phyloP scores from a whole-genome alignment of 2,888 invertebrate genomes.

The Campoplex nolae region DNA sequence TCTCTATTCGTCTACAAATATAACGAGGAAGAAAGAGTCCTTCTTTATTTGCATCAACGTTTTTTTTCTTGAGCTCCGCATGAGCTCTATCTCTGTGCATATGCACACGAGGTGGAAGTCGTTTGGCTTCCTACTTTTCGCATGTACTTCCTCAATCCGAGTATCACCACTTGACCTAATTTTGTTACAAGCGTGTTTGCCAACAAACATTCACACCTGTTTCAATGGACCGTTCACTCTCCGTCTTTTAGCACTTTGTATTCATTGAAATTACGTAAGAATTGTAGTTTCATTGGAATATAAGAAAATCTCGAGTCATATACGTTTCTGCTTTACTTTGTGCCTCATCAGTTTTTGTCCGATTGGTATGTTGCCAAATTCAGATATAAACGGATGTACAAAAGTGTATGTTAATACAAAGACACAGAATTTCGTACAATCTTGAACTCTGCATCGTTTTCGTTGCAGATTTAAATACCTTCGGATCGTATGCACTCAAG shows the following conservation, averaged over 20 bases:
- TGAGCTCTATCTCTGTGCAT: background rate
- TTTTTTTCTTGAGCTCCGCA: constrained; percentile 8
- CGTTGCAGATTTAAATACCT: background rate
- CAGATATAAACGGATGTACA: background rate
- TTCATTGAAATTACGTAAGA: background rate
- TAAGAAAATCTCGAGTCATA: background rate
- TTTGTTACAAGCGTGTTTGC: constrained; percentile 24
- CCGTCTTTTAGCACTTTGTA: background rate
- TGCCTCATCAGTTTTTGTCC: no score
- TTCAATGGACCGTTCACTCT: constrained; percentile 1
- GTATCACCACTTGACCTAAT: constrained; percentile 51
- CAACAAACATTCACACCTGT: constrained; percentile 41
- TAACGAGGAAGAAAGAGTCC: constrained; percentile 8
- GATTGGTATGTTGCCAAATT: background rate
- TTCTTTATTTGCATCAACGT: constrained; percentile 11
- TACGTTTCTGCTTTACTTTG: background rate
- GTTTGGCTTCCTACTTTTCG: constrained; percentile 63
- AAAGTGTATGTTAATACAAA: no score
- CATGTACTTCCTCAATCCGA: constrained; percentile 34
- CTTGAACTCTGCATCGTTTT: background rate
- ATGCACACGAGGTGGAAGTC: constrained; percentile 42
- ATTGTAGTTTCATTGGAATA: background rate
- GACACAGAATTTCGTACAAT: background rate
- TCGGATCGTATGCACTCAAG: background rate
- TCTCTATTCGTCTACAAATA: background rate